Base-by-base conservation (phyloP, 1,140 invertebrate genomes). In the Pogonus chalceus region DNA sequence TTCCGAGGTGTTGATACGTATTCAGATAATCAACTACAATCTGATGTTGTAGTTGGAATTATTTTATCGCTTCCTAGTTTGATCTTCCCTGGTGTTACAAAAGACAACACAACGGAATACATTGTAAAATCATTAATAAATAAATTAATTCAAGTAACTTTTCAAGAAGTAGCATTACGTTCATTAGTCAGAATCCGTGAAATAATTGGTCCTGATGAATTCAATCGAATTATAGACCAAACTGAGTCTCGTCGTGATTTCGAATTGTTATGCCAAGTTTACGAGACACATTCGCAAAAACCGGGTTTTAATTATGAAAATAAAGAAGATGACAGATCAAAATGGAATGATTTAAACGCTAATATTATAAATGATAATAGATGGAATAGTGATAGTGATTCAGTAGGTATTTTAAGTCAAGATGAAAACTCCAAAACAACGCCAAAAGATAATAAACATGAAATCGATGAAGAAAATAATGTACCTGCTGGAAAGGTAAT, bases 121-220 rank as follows among this genome's bases (percentile, higher is more conserved):
- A 60, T 78, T 1, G 76, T 84, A 22, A 71, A 78, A 54, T 73
- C 76, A 0, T 67, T 88, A 16, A 76, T 80, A 1, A 76, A 80
- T n/a, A 81, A 81, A 62, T 67, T 88, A 54, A 75, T 77, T 1
- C 81, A 86, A 58, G 71, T 79, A 0, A 68, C 77, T 0, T 82
- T 84, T 59, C 82, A 83, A 66, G 84, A 87, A 64, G 77, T 83
- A 1, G 79, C 81, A 0, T 60, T 87, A 0, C 76, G 80, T 47
- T 81, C 85, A 0, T 62, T 88, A 10, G 68, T 79, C 10, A 83
- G 84, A 69, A 78, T 88, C 23, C 73, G 78, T 14, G 77, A 84
- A 35, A 66, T 79, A 0, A 72, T 87, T 20, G 85, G 84, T 1
- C 63, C 68, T 1, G 66, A 75, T n/a, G 77, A 81, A 52, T 87